A percentile compares a stretch with the other conserved stretches of the same genome.
These are phyloP conservation scores for Limenitis camilla DNA, from an alignment of 2,888 invertebrate genomes.

Conservation along the genomic window DNA sequence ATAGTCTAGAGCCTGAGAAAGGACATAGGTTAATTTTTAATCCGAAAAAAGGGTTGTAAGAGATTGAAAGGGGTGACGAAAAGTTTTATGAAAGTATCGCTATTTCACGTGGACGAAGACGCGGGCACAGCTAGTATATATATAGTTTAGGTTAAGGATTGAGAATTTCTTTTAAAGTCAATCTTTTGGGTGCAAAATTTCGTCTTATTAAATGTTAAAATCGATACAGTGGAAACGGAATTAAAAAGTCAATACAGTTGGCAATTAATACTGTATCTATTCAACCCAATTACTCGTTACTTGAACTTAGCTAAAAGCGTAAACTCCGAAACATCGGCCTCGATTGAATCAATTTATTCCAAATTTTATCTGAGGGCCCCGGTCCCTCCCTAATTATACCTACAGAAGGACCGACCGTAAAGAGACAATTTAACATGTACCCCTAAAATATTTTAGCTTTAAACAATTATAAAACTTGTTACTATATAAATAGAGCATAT, in stretches of 20 bases:
- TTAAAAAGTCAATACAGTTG: neutral
- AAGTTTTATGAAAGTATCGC: no score
- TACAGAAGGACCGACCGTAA: conserved; percentile 60
- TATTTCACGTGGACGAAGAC: no score
- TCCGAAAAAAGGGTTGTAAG: no score
- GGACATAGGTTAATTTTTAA: no score
- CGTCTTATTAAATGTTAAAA: no score
- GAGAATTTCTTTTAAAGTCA: no score
- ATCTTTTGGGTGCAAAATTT: no score
- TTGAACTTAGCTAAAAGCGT: conserved; percentile 41
- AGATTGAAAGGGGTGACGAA: no score
- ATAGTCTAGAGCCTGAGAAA: no score
- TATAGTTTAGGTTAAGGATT: no score
- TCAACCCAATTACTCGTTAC: conserved; percentile 53
- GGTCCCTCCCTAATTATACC: conserved; percentile 71
- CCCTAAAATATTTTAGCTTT: conserved; percentile 26
- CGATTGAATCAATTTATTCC: conserved; percentile 72
- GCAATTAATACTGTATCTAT: conserved; percentile 24
- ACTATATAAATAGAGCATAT: conserved; percentile 1
- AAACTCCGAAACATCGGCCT: conserved; percentile 54
- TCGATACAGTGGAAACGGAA: no score
- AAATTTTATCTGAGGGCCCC: conserved; percentile 60
- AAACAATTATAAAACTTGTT: conserved; percentile 29
- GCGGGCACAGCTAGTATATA: no score
- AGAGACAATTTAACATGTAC: conserved; percentile 46